Percentiles rank a stretch among this genome's conserved stretches.
phyloP scores from a whole-genome alignment of 2,113 vertebrate species.

The Sebastes schlegelii region DNA sequence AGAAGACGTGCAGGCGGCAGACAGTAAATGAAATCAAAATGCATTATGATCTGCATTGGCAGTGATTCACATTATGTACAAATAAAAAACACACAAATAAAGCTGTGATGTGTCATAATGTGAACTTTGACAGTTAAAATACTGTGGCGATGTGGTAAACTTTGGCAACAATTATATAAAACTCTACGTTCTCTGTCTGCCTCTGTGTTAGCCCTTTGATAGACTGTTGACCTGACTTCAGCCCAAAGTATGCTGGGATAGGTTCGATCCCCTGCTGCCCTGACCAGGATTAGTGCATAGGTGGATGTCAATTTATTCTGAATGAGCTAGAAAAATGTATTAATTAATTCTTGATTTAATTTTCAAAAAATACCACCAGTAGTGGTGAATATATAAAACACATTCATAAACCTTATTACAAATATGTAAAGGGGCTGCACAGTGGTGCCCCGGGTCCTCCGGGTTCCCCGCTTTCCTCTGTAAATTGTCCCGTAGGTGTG shows the following conservation, averaged over 20 bases:
- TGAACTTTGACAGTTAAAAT: constrained; percentile 22
- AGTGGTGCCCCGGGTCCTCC: too few species aligned
- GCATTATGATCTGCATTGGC: constrained; percentile 27
- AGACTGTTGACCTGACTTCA: background rate
- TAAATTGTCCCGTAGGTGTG: too few species aligned
- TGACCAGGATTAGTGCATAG: background rate
- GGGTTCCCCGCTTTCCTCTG: too few species aligned
- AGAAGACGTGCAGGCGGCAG: constrained; percentile 20
- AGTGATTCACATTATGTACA: constrained; percentile 69
- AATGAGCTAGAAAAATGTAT: background rate
- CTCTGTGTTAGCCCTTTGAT: constrained; percentile 2
- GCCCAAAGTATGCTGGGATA: background rate
- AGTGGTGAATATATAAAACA: constrained; percentile 22
- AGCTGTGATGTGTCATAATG: constrained; percentile 11
- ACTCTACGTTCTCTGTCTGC: background rate
- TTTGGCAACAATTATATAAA: constrained; percentile 14
- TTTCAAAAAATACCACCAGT: constrained; percentile 11
- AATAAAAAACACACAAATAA: constrained; percentile 20
- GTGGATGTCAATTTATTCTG: background rate
- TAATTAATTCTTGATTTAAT: constrained; percentile 4
- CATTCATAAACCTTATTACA: constrained; percentile 21
- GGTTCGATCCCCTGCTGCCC: background rate
- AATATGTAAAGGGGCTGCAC: constrained; percentile 2
- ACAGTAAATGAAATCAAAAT: constrained; percentile 27
- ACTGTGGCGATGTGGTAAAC: constrained; percentile 3